Evolutionary conservation across 2,797 vertebrate genomes (phyloP).

Genomic region (Artibeus lituratus): DNA sequence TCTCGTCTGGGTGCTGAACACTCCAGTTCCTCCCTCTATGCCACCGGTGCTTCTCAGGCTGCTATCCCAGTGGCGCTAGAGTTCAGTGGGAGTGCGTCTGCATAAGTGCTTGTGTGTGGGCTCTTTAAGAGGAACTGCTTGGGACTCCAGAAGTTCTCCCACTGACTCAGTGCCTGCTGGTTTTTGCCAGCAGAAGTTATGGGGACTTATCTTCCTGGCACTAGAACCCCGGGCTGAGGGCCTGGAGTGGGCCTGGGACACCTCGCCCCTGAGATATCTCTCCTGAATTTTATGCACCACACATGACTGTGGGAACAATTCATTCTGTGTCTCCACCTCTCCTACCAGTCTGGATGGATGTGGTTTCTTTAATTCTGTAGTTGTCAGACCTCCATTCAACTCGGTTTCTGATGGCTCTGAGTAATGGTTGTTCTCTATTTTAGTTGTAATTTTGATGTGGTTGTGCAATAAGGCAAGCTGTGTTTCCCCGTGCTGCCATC

Average conservation of each 20-base stretch:
- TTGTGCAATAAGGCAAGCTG: no score
- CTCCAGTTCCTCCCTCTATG: not conserved
- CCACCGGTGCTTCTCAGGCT: not conserved
- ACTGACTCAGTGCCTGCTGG: not conserved
- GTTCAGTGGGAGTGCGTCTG: not conserved
- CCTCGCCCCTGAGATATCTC: not conserved
- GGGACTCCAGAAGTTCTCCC: not conserved
- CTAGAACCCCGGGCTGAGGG: not conserved
- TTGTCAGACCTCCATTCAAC: no score
- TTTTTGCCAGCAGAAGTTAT: not conserved
- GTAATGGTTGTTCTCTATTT: no score
- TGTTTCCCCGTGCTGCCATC: no score
- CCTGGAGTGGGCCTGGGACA: not conserved
- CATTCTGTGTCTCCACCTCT: not conserved
- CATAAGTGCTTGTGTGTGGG: not conserved
- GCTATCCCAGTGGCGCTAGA: not conserved
- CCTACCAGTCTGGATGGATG: no score
- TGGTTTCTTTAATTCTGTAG: no score
- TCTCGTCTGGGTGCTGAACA: not conserved
- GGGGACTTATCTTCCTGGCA: not conserved
- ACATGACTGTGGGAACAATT: not conserved
- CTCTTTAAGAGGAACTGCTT: not conserved
- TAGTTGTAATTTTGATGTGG: no score
- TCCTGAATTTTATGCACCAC: not conserved
- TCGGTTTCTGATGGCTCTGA: no score